Conservation (phyloP, 2,797 vertebrate species). For the Ctenopoma kingsleyae region DNA sequence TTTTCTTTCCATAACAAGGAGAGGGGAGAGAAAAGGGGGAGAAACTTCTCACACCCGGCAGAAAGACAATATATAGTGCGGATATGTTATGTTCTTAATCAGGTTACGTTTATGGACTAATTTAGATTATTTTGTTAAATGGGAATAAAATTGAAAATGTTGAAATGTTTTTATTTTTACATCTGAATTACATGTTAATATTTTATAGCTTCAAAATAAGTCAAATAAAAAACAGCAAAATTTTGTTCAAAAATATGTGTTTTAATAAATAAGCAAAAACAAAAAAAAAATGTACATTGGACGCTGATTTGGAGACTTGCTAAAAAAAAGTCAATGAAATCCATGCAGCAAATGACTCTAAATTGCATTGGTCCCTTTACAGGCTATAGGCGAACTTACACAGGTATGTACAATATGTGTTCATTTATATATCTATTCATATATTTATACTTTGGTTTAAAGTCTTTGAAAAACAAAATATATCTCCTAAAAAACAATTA, state of each 20-base stretch:
- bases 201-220: background rate
- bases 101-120: background rate
- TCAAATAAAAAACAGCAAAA: constrained; percentile 11
- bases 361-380: constrained; percentile 85
- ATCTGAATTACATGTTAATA: background rate
- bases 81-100: constrained; percentile 13
- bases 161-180: no score
- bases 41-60: constrained; percentile 49
- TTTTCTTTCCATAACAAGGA: constrained; percentile 72
- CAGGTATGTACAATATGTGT: constrained; percentile 83
- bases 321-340: constrained; percentile 74
- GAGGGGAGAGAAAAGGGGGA: background rate
- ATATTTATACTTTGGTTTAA: constrained; percentile 77
- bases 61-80: constrained; percentile 15
- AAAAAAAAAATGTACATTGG: constrained; percentile 88
- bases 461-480: constrained; percentile 76
- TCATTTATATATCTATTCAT: constrained; percentile 67
- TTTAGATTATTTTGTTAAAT: background rate
- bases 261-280: constrained; percentile 96
- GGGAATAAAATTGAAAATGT: no score
- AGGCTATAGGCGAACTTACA: constrained; percentile 77
- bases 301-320: constrained; percentile 76
- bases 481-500: constrained; percentile 57
- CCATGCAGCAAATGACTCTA: constrained; percentile 81
- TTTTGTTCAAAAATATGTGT: constrained; percentile 85